Base-by-base conservation (phyloP, 2,113 vertebrate species). In the Conger conger region DNA sequence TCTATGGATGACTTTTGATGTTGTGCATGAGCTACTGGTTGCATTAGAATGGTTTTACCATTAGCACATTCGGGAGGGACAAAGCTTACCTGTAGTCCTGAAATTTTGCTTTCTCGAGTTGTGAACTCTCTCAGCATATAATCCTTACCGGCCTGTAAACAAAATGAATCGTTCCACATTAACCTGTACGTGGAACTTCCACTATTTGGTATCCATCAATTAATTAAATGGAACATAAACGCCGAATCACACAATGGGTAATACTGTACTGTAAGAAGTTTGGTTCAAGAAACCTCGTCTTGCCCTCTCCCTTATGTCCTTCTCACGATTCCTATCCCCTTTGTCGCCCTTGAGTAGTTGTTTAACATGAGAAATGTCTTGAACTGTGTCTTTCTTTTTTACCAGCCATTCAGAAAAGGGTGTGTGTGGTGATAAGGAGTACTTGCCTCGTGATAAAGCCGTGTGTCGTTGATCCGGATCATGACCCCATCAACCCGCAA, bases 81-180 rank as follows among this genome's bases (percentile, higher is more conserved):
- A 80, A 5, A 76, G 20, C 90, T 92, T 94, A 99, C 98, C 97
- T 96, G 96, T 87, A 99, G 94, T 84, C 95, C 96, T 86, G 95
- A 92, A 87, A 99, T 92, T 94, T 95, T 96, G 91, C 97, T 98
- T 92, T 99, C 98, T 82, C 97, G 95, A 4, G 96, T 97, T 27
- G 96, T 99, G 92, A 99, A 99, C 91, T 99, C 98, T 88, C 98
- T 93, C 45, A 99, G 91, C 95, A 99, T 97, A 91, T 96, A 97
- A 50, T 94, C 90, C 88, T 96, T 97, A 87, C 96, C 96, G 76
- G 96, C 97, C 98, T 99, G 87, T 79, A 80, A 86, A 82, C 68
- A 92, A 92, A 54, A 42, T 23, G 85, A 40, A 84, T 50, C 33
- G 90, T 87, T 84, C 63, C 0, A 4, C 1, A 20, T 60, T 60